A percentile compares a stretch with the other conserved stretches of the same genome.
These are phyloP conservation scores for Papilio demoleus DNA, from an alignment of 2,888 invertebrate species.

Conservation along the genomic window DNA sequence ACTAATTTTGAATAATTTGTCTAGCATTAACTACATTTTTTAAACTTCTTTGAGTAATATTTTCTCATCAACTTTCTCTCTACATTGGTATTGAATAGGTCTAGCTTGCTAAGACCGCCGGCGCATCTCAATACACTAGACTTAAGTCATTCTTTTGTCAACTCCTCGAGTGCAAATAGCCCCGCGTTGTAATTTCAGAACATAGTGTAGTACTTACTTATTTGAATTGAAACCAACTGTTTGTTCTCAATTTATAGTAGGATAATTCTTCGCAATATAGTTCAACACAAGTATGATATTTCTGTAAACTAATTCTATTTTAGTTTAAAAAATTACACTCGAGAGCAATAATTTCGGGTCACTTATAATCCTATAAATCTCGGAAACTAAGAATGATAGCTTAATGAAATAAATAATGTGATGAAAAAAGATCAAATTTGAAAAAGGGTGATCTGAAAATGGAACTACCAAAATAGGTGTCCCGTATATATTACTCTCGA, in stretches of 20 bases:
- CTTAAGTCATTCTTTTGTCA: conserved; percentile 58
- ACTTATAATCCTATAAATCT: too few relatives aligned
- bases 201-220: conserved; percentile 44
- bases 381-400: too few relatives aligned
- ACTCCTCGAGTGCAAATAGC: conserved; percentile 74
- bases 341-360: too few relatives aligned
- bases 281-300: neutral
- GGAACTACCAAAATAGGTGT: too few relatives aligned
- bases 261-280: neutral
- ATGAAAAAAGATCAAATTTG: too few relatives aligned
- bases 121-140: conserved; percentile 51
- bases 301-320: too few relatives aligned
- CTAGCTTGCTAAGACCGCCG: conserved; percentile 54
- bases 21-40: neutral
- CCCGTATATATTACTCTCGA: too few relatives aligned
- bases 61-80: conserved; percentile 48
- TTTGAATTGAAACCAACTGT: conserved; percentile 18
- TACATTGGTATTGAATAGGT: conserved; percentile 55
- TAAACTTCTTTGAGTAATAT: conserved; percentile 2
- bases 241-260: neutral
- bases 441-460: too few relatives aligned
- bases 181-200: conserved; percentile 76
- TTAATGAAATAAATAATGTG: too few relatives aligned
- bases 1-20: neutral
- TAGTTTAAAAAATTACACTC: too few relatives aligned